Base-by-base conservation (phyloP, 2,888 invertebrate species). In the Metallyticus violacea region DNA sequence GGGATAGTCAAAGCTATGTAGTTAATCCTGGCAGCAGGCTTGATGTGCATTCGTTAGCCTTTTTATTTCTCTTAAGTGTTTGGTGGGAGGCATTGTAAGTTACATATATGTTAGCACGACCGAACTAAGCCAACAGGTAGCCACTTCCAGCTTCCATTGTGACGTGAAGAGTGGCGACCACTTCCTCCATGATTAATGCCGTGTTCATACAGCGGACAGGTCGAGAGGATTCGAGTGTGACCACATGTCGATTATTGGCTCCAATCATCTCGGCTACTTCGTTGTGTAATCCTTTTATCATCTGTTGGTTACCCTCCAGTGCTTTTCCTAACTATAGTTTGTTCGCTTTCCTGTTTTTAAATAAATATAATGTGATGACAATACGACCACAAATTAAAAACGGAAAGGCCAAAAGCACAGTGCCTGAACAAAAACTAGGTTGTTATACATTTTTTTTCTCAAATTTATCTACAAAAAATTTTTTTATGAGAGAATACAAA, bases 271-370 rank as follows among this genome's bases (percentile, higher is more conserved):
- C 62, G 29, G 86, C 78, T n/a, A 86, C 62, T 86, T 86, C 77
- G 83, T 83, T 86, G 79, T 83, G 82, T 82, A 86, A 86, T 82
- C 79, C 27, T 76, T 62, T 86, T 81, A 85, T 86, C 86, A 86
- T 86, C 85, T 81, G 82, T 83, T 86, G 86, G 88, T 88, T 86
- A 88, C 86, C 88, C 88, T 88, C 88, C 85, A 86, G 85, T 86
- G 83, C 86, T 79, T 85, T 79, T 7, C 26, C 76, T 87, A 87
- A 87, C 86, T 22, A 40, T 7, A 15, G 40, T 9, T 40, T 40
- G 40, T 62, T 62, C 22, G 40, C 40, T 62, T 15, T 62, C 40
- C 15, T 62, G 40, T 62, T 62, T 62, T 62, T 62, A 62, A 62
- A 15, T 62, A 62, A 62, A 62, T 62, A 15, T 62, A 62, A 62